Conservation (phyloP, 2,888 invertebrate species). For the Lissocephala sabroskyi region DNA sequence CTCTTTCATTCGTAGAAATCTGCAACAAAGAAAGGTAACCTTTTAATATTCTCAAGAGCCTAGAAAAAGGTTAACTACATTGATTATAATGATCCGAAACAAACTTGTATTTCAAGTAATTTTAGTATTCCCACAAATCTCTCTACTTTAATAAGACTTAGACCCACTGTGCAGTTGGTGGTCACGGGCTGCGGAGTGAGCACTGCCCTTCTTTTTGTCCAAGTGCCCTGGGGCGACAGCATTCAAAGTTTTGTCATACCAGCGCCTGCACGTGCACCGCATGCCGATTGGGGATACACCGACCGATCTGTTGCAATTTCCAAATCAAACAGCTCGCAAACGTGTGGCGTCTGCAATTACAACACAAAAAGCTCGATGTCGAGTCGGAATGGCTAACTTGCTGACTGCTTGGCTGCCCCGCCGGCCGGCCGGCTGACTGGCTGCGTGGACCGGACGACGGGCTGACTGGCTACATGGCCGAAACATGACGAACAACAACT, state of each 20-base stretch:
- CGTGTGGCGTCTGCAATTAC: slow-evolving; percentile 64
- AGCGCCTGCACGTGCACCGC: slow-evolving; percentile 60
- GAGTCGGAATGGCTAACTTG: background rate
- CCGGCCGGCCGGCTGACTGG: no score
- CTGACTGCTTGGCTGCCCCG: background rate
- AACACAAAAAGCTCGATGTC: slow-evolving; percentile 35
- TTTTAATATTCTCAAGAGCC: no score
- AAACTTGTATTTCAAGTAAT: no score
- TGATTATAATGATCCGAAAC: no score
- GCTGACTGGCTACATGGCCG: slow-evolving; percentile 40
- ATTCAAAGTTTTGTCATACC: slow-evolving; percentile 68
- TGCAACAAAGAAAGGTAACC: no score
- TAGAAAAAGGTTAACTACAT: no score
- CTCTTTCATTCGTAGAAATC: no score
- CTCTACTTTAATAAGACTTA: no score
- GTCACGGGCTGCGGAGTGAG: no score
- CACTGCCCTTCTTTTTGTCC: slow-evolving; percentile 2
- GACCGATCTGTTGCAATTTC: slow-evolving; percentile 57
- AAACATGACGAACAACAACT: slow-evolving; percentile 67
- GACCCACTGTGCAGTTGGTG: no score
- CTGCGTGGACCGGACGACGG: no score
- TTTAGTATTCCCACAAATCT: no score
- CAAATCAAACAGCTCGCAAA: slow-evolving; percentile 63
- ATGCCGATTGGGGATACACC: slow-evolving; percentile 44
- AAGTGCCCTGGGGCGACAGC: slow-evolving; percentile 13